Evolutionary conservation across 2,797 vertebrate genomes (phyloP).

Genomic region (Muscicapa comitata): DNA sequence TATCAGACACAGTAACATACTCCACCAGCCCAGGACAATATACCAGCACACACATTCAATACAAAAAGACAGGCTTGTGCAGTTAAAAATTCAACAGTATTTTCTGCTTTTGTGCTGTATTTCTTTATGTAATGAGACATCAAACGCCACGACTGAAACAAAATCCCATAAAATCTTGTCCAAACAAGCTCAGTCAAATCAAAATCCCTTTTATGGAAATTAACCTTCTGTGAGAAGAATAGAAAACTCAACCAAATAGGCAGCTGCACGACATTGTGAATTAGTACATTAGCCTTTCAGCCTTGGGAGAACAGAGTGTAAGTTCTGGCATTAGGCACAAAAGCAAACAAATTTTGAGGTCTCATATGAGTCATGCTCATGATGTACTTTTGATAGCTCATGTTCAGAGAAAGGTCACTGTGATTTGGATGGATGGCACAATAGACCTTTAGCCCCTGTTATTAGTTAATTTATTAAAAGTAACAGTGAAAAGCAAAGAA

Average conservation of each 20-base stretch:
- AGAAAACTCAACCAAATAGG: constrained; percentile 26
- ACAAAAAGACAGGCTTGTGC: background rate
- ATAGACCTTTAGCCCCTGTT: background rate
- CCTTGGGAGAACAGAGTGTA: constrained; percentile 24
- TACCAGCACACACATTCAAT: background rate
- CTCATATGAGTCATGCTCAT: background rate
- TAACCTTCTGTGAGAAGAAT: constrained; percentile 29
- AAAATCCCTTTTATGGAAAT: constrained; percentile 57
- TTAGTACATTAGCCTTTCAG: constrained; percentile 12
- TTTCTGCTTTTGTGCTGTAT: background rate
- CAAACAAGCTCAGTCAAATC: constrained; percentile 51
- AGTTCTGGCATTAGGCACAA: background rate
- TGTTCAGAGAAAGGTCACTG: background rate
- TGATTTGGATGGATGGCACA: background rate
- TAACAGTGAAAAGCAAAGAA: background rate
- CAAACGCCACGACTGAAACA: background rate
- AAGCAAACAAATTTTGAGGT: constrained; percentile 44
- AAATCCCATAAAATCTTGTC: constrained; percentile 51
- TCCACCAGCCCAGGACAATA: background rate
- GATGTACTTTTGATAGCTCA: background rate
- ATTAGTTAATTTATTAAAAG: background rate
- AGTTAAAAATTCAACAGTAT: background rate
- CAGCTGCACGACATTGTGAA: constrained; percentile 5
- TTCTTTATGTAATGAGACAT: constrained; percentile 14
- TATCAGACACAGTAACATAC: background rate